Evolutionary conservation across 2,888 invertebrate genomes (phyloP).

Genomic region (Sycophila texana): DNA sequence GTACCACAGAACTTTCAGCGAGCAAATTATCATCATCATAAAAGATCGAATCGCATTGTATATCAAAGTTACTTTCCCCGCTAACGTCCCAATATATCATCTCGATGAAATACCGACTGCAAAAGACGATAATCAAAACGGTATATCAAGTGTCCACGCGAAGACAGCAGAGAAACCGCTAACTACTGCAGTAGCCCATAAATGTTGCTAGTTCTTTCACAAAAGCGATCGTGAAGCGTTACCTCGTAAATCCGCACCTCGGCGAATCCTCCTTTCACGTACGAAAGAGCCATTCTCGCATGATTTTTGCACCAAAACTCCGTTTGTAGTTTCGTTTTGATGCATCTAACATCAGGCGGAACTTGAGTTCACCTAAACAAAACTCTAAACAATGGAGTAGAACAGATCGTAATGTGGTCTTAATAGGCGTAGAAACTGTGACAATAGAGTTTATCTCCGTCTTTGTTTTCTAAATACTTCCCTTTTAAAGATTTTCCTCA

Average conservation of each 20-base stretch:
- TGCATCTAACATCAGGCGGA: too few species aligned
- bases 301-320: too few species aligned
- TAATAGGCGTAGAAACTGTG: too few species aligned
- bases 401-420: too few species aligned
- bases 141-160: not conserved
- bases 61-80: not conserved
- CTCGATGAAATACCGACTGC: not conserved
- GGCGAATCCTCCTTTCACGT: too few species aligned
- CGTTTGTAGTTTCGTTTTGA: too few species aligned
- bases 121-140: not conserved
- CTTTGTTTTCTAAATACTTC: conserved; percentile 19
- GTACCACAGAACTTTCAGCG: too few species aligned
- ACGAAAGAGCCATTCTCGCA: too few species aligned
- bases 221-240: conserved; percentile 34
- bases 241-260: conserved; percentile 3
- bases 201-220: not conserved
- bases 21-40: too few species aligned
- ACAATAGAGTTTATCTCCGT: conserved; percentile 6
- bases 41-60: too few species aligned
- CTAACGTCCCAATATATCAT: not conserved
- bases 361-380: too few species aligned
- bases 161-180: not conserved
- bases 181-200: not conserved
- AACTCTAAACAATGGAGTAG: too few species aligned
- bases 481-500: conserved; percentile 23